These are phyloP conservation scores for Leptonema lineaticorne DNA, from an alignment of 1,140 invertebrate species.

Conservation along the genomic window DNA sequence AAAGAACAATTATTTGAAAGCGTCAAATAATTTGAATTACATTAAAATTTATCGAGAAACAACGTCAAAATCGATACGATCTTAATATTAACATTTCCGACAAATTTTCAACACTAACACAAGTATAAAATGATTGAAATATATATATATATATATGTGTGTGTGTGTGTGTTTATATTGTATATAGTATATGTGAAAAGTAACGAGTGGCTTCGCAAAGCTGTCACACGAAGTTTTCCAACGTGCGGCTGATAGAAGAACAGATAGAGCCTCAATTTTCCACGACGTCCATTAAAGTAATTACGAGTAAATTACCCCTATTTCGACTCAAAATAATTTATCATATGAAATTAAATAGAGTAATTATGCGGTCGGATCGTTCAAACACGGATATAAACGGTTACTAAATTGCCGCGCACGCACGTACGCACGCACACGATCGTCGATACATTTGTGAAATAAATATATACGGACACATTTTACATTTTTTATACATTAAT, in stretches of 20 bases:
- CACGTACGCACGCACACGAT: background rate
- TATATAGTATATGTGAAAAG: background rate
- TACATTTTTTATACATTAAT: too few species aligned
- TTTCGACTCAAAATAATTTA: background rate
- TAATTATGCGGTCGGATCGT: background rate
- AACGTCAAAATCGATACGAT: too few species aligned
- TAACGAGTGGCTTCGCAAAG: background rate
- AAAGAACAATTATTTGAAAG: too few species aligned
- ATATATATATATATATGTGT: background rate
- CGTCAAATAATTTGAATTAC: too few species aligned
- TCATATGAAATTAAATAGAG: slow-evolving; percentile 1
- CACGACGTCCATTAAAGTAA: background rate
- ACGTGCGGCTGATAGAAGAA: background rate
- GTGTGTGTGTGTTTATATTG: too few species aligned
- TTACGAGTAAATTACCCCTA: background rate
- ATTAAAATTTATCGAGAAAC: too few species aligned
- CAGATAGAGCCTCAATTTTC: background rate
- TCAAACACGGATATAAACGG: background rate
- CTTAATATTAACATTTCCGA: too few species aligned
- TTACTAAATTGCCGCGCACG: background rate
- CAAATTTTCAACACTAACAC: too few species aligned
- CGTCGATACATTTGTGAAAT: too few species aligned
- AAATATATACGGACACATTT: too few species aligned
- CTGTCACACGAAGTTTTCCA: background rate
- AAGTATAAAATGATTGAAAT: too few species aligned